A percentile compares a stretch with the other conserved stretches of the same genome.
phyloP scores from a whole-genome alignment of 2,797 vertebrate genomes.

The Intellagama lesueurii region DNA sequence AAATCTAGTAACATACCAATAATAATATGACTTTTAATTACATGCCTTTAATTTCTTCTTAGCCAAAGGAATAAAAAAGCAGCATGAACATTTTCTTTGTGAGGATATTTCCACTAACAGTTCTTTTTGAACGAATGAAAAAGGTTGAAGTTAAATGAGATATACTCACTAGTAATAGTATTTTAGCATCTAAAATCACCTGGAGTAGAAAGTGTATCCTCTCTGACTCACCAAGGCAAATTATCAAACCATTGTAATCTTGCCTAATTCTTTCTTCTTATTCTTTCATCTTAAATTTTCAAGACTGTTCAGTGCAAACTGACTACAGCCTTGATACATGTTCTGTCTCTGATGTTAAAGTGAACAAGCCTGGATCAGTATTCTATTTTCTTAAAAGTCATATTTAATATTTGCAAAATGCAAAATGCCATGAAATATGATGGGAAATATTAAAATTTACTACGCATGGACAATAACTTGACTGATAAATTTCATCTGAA shows the following conservation, averaged over 20 bases:
- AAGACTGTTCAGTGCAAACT: constrained; percentile 3
- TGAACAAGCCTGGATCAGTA: not conserved
- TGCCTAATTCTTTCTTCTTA: not conserved
- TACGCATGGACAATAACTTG: constrained; percentile 15
- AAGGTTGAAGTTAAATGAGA: not conserved
- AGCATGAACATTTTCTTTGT: not conserved
- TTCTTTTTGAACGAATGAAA: not conserved
- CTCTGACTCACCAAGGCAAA: not conserved
- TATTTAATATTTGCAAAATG: constrained; percentile 18
- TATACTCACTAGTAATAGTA: not conserved
- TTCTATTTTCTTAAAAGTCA: not conserved
- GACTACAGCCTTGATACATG: not conserved
- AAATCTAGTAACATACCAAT: constrained; percentile 18
- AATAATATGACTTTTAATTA: constrained; percentile 37
- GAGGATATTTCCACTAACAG: not conserved
- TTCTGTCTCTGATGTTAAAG: constrained; percentile 2
- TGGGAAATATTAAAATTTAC: constrained; percentile 32
- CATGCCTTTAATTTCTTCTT: not conserved
- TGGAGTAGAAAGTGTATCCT: not conserved
- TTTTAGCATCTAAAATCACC: not conserved
- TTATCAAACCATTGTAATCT: not conserved
- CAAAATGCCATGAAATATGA: constrained; percentile 27
- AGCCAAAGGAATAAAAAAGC: constrained; percentile 8
- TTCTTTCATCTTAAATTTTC: not conserved
- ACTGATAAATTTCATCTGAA: constrained; percentile 28